Conservation (phyloP, 2,113 vertebrate genomes). For the Passerina amoena region DNA sequence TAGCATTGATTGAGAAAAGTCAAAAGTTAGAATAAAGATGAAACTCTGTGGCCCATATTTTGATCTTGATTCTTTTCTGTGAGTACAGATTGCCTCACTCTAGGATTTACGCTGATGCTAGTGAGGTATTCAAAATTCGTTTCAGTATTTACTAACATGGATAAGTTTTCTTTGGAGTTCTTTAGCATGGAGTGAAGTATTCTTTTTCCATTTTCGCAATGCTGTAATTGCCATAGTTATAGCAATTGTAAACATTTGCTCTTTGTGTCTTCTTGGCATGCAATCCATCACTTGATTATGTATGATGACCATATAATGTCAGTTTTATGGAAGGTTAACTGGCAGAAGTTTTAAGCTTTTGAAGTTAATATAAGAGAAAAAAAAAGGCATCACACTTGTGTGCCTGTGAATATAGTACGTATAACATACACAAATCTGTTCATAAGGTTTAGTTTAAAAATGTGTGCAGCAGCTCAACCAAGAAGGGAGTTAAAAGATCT, state of each 20-base stretch:
- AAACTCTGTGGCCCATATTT: slow-evolving; percentile 9
- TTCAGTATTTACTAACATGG: slow-evolving; percentile 3
- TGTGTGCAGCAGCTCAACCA: slow-evolving; percentile 57
- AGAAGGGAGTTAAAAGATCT: slow-evolving; percentile 67
- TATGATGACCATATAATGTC: slow-evolving; percentile 69
- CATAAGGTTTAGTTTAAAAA: slow-evolving; percentile 74
- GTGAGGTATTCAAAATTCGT: neutral
- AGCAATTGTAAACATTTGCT: slow-evolving; percentile 59
- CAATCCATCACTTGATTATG: slow-evolving; percentile 75
- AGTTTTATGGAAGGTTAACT: slow-evolving; percentile 75
- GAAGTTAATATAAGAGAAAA: slow-evolving; percentile 62
- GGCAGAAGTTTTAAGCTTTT: slow-evolving; percentile 70
- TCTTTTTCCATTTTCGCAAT: slow-evolving; percentile 24
- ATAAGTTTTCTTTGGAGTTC: slow-evolving; percentile 12
- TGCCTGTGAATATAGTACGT: slow-evolving; percentile 26
- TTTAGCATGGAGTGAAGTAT: neutral
- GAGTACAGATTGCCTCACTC: neutral
- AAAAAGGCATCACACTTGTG: slow-evolving; percentile 30
- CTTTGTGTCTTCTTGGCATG: slow-evolving; percentile 59
- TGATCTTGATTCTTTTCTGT: neutral
- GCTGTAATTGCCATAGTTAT: slow-evolving; percentile 33
- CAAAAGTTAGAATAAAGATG: slow-evolving; percentile 52
- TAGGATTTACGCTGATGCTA: neutral
- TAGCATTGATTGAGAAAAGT: slow-evolving; percentile 75
- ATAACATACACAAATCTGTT: slow-evolving; percentile 29